Evolutionary conservation across 2,888 invertebrate species (phyloP).

Genomic region (Carabus problematicus): DNA sequence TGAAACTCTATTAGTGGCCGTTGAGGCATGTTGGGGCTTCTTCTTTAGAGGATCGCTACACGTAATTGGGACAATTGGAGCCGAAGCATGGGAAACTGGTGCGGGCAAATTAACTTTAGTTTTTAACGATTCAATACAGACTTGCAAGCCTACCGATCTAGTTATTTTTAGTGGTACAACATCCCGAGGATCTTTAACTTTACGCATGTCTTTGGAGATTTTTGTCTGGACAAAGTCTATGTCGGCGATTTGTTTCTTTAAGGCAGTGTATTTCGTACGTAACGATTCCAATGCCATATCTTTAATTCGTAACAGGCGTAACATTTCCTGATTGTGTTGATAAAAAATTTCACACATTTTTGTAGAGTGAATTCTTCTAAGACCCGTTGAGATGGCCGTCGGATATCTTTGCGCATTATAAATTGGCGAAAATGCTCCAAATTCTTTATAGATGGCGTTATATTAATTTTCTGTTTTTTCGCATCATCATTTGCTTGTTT

Average conservation of each 20-base stretch:
- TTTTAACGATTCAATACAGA: conserved; percentile 53
- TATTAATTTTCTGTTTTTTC: no score
- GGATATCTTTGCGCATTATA: conserved; percentile 56
- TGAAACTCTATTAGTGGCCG: conserved; percentile 35
- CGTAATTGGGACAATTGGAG: conserved; percentile 48
- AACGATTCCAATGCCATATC: conserved; percentile 70
- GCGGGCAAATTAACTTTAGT: conserved; percentile 8
- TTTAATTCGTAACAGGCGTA: conserved; percentile 69
- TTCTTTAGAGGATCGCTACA: conserved; percentile 31
- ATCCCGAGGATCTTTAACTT: conserved; percentile 65
- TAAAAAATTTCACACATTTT: conserved; percentile 78
- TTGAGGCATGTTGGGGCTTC: conserved; percentile 50
- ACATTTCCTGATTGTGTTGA: conserved; percentile 73
- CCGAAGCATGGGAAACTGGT: conserved; percentile 43
- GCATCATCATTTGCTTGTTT: no score
- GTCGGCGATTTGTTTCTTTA: conserved; percentile 77
- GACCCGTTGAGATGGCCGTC: conserved; percentile 63
- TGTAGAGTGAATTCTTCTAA: conserved; percentile 77
- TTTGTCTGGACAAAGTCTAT: conserved; percentile 79
- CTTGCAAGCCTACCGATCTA: conserved; percentile 86
- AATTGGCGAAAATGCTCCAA: conserved; percentile 40
- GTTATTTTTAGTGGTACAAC: conserved; percentile 80
- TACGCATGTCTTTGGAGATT: conserved; percentile 65
- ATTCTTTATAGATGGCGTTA: no score
- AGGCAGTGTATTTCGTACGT: conserved; percentile 69